Base-by-base conservation (phyloP, 2,113 vertebrate genomes). In the Rhabdornis inornatus region DNA sequence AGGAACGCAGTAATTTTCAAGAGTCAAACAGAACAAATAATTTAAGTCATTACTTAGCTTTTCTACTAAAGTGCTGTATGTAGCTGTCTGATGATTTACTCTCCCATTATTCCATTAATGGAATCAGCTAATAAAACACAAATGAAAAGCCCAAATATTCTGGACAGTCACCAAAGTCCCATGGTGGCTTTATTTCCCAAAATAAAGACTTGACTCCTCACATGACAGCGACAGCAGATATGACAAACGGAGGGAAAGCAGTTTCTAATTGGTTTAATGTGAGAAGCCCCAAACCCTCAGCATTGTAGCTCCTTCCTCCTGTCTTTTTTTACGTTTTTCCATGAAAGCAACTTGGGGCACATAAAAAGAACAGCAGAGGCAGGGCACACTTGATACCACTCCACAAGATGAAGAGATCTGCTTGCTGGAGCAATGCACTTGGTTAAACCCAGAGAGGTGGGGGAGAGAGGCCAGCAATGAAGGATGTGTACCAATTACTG, bases 401-500 rank as follows among this genome's bases (percentile, higher is more conserved):
- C n/a, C 33, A 31, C 13, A 75, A 94, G 92, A 87, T 20, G 30
- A 81, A 93, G 87, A 60, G 60, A 44, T 6, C 24, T 13, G 37
- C 37, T 87, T 65, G 77, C 64, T 22, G 59, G 77, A 94, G 72
- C 35, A 89, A 88, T 4, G 42, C 50, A 19, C 70, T 45, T 28
- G 35, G 42, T 60, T 77, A 83, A 88, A 40, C 39, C 37, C 64
- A 55, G 69, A 39, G 52, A 69, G 50, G 61, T 16, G 35, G 21
- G 12, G 37, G 57, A 87, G 74, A 75, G 42, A 89, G 45, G 66
- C 68, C 59, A 74, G 61, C 74, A 63, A 31, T 91, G 92, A 96
- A 94, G 77, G 71, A 94, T 94, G 94, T 56, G 83, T 90, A 87
- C 87, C 93, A 96, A 95, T 95, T 89, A 95, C 79, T 59, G 82